Base-by-base conservation (phyloP, 2,113 vertebrate species). In the Neogobius melanostomus region DNA sequence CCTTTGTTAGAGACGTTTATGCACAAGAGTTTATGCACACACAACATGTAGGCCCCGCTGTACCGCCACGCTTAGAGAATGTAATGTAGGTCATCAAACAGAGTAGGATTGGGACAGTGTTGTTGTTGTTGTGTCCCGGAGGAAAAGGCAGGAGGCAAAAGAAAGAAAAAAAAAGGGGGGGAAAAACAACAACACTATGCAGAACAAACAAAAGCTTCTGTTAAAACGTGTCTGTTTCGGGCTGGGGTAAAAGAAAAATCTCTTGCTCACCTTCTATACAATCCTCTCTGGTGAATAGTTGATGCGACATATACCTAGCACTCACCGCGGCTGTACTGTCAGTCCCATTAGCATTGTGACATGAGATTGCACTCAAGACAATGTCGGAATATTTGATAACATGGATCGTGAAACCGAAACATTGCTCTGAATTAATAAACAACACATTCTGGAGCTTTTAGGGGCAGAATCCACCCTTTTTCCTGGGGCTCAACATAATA, bases 351-450 rank as follows among this genome's bases (percentile, higher is more conserved):
- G 84, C 87, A 51, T 82, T 80, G 72, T 77, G 17, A 94, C 93
- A 93, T 82, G 90, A 88, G 83, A 89, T 87, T 92, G 91, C 93
- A 93, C 93, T 94, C 91, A 93, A 85, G 85, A 79, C 83, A 86
- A 77, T 92, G 90, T 89, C 85, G 81, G 90, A 92, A 93, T 93
- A 91, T 92, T 92, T 93, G 89, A 93, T 91, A 92, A 92, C 90
- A 91, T 15, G 75, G 86, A 87, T 91, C 89, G 88, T 81, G 86
- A 91, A 92, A 91, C 89, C 84, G 86, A 89, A 92, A 93, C 90
- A 92, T 81, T 75, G 86, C 83, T 91, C 81, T 93, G 88, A 93
- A 94, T 94, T 92, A 93, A 93, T 93, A 93, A 93, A 92, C 91
- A 88, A 87, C 87, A 66, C 42, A 66, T 86, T 82, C 82, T 88